Evolutionary conservation across 2,888 invertebrate genomes (phyloP).

Genomic region (Halictus ligatus): DNA sequence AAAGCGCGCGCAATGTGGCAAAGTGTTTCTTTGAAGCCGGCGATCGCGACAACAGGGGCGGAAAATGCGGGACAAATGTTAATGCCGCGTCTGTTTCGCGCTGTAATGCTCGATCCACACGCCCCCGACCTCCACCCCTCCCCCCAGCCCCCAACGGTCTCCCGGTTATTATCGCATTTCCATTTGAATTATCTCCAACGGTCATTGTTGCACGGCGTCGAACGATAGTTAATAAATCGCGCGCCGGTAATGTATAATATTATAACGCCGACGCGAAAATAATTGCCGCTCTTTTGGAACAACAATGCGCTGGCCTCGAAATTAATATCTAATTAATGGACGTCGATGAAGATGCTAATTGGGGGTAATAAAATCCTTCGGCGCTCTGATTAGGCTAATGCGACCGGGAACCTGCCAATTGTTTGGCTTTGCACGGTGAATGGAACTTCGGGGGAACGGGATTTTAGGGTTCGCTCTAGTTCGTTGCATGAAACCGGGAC

Average conservation of each 20-base stretch:
- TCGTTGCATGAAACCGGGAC: background rate
- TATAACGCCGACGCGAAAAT: constrained; percentile 25
- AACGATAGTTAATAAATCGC: constrained; percentile 22
- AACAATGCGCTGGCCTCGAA: background rate
- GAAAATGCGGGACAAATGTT: constrained; percentile 27
- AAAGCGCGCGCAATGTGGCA: background rate
- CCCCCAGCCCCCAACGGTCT: background rate
- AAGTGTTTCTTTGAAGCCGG: constrained; percentile 19
- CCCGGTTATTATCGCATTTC: constrained; percentile 24
- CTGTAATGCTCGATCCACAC: constrained; percentile 3
- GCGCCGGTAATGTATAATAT: constrained; percentile 18
- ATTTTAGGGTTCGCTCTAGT: background rate
- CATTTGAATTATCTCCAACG: constrained; percentile 20
- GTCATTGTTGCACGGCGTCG: constrained; percentile 15
- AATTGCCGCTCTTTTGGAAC: constrained; percentile 15
- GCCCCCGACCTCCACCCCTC: background rate
- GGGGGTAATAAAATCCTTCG: constrained; percentile 6
- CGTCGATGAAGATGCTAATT: constrained; percentile 16
- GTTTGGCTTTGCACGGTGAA: background rate
- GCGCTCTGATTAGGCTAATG: constrained; percentile 7
- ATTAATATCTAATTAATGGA: constrained; percentile 31
- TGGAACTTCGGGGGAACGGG: background rate
- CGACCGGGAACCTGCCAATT: background rate
- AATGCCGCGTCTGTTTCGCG: constrained; percentile 19
- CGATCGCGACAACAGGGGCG: constrained; percentile 11